Percentiles rank a stretch among this genome's conserved stretches.
Conservation (phyloP, 2,113 vertebrate species). For the Neogobius melanostomus region DNA sequence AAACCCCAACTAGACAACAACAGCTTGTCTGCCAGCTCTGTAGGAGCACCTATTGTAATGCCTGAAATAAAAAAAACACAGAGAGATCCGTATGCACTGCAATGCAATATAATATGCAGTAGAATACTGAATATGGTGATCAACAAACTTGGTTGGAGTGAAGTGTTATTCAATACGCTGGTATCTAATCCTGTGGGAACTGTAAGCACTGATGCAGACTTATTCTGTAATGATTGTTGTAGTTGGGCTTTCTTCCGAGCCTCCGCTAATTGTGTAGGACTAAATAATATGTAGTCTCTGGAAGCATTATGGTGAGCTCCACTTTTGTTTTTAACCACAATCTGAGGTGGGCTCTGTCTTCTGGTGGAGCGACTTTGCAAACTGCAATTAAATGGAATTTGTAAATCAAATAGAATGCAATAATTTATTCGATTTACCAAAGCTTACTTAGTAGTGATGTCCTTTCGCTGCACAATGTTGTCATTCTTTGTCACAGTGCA, state of each 20-base stretch:
- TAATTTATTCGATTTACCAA: background rate
- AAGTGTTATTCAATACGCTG: constrained; percentile 64
- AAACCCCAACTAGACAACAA: constrained; percentile 92
- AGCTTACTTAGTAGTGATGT: constrained; percentile 40
- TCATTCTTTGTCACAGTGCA: constrained; percentile 5
- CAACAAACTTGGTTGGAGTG: constrained; percentile 52
- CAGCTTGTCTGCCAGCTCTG: constrained; percentile 81
- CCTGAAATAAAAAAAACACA: constrained; percentile 59
- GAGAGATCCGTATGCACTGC: background rate
- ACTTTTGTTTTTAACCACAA: constrained; percentile 5
- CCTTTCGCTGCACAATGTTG: constrained; percentile 14
- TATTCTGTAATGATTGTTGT: constrained; percentile 49
- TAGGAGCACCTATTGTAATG: constrained; percentile 74
- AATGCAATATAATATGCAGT: background rate
- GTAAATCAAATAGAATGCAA: too few species aligned
- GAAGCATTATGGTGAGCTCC: constrained; percentile 21
- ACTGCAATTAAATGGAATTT: background rate
- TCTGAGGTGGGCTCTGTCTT: constrained; percentile 21
- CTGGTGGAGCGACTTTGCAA: constrained; percentile 26
- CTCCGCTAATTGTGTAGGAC: constrained; percentile 64
- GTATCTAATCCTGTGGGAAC: constrained; percentile 81
- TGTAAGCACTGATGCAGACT: constrained; percentile 75
- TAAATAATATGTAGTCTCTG: constrained; percentile 78
- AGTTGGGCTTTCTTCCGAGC: constrained; percentile 60
- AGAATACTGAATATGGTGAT: background rate